A percentile compares a stretch with the other conserved stretches of the same genome.
These are phyloP conservation scores for Myrmophylax atrothorax DNA, from an alignment of 2,113 vertebrate species.

Conservation along the genomic window DNA sequence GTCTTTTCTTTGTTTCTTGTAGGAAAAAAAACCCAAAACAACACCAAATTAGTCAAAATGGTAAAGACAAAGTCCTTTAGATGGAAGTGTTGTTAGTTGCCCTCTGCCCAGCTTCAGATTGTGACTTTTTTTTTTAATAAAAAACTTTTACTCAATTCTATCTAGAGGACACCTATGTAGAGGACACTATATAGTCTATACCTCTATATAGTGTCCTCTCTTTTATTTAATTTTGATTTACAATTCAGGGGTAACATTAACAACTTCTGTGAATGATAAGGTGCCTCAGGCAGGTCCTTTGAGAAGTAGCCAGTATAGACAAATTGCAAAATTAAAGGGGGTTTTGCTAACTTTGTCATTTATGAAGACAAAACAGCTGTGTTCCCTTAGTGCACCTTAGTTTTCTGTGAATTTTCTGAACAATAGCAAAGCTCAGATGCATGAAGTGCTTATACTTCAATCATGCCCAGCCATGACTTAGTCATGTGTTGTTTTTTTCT, in stretches of 20 bases:
- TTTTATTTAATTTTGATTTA: neutral
- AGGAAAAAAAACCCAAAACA: fast-evolving
- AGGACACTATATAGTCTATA: too few relatives aligned
- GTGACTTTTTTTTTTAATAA: neutral
- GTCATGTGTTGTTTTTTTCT: neutral
- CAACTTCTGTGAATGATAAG: neutral
- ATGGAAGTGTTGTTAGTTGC: neutral
- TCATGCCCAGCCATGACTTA: neutral
- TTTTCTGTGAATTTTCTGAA: neutral
- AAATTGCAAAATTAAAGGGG: neutral
- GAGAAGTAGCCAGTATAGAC: neutral
- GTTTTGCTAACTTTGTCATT: neutral
- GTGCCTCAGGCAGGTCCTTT: neutral
- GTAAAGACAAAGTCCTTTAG: neutral
- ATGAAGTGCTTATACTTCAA: neutral
- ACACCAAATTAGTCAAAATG: neutral
- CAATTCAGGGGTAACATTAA: neutral
- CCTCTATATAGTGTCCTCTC: neutral
- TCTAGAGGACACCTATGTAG: too few relatives aligned
- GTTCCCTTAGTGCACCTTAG: neutral
- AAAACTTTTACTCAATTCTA: neutral
- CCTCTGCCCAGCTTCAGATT: neutral
- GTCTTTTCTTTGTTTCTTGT: neutral
- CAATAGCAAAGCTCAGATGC: neutral
- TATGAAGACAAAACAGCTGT: neutral